Conservation (phyloP, 2,113 vertebrate species). For the Sinocyclocheilus maitianheensis region DNA sequence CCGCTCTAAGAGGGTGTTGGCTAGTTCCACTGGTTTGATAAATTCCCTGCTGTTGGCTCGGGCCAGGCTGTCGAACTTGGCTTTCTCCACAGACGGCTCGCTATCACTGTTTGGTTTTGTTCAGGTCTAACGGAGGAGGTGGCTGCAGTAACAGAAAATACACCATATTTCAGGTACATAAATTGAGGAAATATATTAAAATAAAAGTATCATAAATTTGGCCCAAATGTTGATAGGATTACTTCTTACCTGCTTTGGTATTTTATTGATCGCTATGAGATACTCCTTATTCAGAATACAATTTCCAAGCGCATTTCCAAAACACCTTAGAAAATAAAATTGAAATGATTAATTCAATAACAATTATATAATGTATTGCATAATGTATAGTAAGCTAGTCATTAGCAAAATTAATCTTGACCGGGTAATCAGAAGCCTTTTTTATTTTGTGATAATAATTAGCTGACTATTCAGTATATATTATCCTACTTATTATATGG, state of each 20-base stretch:
- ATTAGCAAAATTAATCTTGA: too few relatives aligned
- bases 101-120: slow-evolving; percentile 81
- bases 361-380: not conserved
- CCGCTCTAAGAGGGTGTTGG: slow-evolving; percentile 53
- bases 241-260: slow-evolving; percentile 85
- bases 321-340: slow-evolving; percentile 78
- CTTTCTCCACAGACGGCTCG: slow-evolving; percentile 86
- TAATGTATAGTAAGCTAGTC: not conserved
- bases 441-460: too few relatives aligned
- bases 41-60: slow-evolving; percentile 50
- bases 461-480: too few relatives aligned
- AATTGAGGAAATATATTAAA: not conserved
- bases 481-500: too few relatives aligned
- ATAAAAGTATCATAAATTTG: not conserved
- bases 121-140: slow-evolving; percentile 76
- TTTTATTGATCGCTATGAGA: slow-evolving; percentile 86
- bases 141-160: slow-evolving; percentile 67
- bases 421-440: too few relatives aligned
- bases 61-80: slow-evolving; percentile 80
- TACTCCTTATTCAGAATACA: slow-evolving; percentile 96
- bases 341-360: not conserved
- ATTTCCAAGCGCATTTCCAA: slow-evolving; percentile 89
- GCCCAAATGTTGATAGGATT: not conserved
- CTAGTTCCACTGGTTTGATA: not conserved
- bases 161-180: not conserved